Evolutionary conservation across 1,140 invertebrate species (phyloP).

Genomic region (Lordiphosa collinella): DNA sequence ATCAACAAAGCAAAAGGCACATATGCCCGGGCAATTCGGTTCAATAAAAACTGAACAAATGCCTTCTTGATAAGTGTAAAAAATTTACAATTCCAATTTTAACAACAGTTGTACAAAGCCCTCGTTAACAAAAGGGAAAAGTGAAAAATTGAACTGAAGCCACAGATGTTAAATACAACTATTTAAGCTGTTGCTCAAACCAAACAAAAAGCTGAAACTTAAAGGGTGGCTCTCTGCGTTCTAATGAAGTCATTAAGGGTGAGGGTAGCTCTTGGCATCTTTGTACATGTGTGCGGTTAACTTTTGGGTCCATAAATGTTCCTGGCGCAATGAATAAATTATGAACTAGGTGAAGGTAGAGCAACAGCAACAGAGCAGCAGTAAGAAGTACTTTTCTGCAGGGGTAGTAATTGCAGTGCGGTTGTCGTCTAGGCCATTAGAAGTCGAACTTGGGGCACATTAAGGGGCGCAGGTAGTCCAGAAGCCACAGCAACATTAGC

Average conservation of each 20-base stretch:
- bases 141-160: conserved; percentile 14
- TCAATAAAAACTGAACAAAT: conserved; percentile 70
- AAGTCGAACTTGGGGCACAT: conserved; percentile 44
- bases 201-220: conserved; percentile 56
- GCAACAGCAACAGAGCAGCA: conserved; percentile 36
- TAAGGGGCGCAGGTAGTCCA: conserved; percentile 6
- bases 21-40: conserved; percentile 50
- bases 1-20: conserved; percentile 61
- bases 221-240: conserved; percentile 25
- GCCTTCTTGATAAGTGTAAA: conserved; percentile 65
- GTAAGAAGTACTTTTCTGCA: conserved; percentile 33
- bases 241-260: conserved; percentile 75
- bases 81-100: conserved; percentile 77
- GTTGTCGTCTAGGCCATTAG: conserved; percentile 73
- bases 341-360: conserved; percentile 65
- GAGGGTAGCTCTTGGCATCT: conserved; percentile 16
- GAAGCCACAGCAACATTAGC: conserved; percentile 65
- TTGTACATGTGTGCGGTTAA: conserved; percentile 51
- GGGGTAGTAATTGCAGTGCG: conserved; percentile 64
- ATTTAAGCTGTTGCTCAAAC: conserved; percentile 61
- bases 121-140: conserved; percentile 40
- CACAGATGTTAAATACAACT: conserved; percentile 59
- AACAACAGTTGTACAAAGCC: conserved; percentile 54
- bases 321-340: conserved; percentile 70
- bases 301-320: conserved; percentile 43